A percentile compares a stretch with the other conserved stretches of the same genome.
These are phyloP conservation scores for Cirrhinus mrigala DNA, from an alignment of 2,797 vertebrate species.

Conservation along the genomic window DNA sequence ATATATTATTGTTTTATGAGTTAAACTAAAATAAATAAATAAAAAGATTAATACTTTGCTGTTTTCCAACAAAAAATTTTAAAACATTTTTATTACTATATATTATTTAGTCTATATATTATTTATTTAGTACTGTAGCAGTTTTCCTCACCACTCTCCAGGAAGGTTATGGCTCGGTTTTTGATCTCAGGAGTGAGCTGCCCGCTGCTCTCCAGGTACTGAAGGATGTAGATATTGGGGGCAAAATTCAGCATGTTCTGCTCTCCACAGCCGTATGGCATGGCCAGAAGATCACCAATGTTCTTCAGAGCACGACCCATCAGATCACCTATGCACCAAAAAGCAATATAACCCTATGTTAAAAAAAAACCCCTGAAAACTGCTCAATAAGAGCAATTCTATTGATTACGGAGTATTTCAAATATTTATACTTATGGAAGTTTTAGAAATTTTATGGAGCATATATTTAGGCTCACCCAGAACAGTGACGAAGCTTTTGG, in stretches of 20 bases:
- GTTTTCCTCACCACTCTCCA: conserved; percentile 79
- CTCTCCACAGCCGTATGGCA: conserved; percentile 90
- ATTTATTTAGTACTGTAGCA: not conserved
- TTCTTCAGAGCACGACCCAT: conserved; percentile 85
- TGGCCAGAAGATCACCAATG: conserved; percentile 83
- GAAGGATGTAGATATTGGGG: conserved; percentile 88
- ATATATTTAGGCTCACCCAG: conserved; percentile 74
- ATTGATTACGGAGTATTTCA: too few species aligned
- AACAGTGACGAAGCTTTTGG: conserved; percentile 81
- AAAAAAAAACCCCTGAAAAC: not conserved
- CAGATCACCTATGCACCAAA: conserved; percentile 80
- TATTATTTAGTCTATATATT: too few species aligned
- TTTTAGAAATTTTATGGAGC: too few species aligned
- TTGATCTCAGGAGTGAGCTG: conserved; percentile 80
- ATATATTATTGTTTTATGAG: not conserved
- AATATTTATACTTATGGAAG: too few species aligned
- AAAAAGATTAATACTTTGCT: too few species aligned
- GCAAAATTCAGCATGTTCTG: conserved; percentile 91
- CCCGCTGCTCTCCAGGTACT: conserved; percentile 84
- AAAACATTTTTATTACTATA: too few species aligned
- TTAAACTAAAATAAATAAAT: too few species aligned
- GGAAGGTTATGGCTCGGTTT: conserved; percentile 75
- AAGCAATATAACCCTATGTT: not conserved
- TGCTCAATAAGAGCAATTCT: not conserved
- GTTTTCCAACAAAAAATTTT: too few species aligned